Percentiles rank a stretch among this genome's conserved stretches.
Evolutionary conservation across 2,888 invertebrate species (phyloP).

Genomic region (Itoplectis maculator): DNA sequence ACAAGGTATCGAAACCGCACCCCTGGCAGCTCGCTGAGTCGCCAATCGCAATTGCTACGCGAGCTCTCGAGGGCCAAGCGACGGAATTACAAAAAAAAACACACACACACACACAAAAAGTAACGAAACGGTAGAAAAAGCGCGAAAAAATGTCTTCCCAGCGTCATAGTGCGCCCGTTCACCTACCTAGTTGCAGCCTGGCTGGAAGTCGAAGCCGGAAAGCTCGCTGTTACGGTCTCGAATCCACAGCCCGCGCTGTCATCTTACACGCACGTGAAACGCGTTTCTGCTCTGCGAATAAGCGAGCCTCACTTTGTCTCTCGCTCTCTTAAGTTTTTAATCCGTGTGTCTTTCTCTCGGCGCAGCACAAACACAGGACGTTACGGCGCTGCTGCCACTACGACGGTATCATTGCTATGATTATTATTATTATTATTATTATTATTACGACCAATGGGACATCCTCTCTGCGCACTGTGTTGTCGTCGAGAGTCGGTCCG

Average conservation of each 20-base stretch:
- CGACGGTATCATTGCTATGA: neutral
- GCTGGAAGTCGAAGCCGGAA: conserved; percentile 59
- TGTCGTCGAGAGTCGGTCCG: conserved; percentile 10
- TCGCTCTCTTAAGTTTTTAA: too few species aligned
- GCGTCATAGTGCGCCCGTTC: neutral
- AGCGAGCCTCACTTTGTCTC: conserved; percentile 39
- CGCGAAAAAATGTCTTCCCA: neutral
- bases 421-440: neutral
- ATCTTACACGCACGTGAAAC: conserved; percentile 56
- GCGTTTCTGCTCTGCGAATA: conserved; percentile 28
- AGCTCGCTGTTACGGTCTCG: conserved; percentile 61
- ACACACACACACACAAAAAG: neutral
- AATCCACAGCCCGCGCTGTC: conserved; percentile 54
- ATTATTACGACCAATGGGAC: neutral
- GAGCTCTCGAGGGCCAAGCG: neutral
- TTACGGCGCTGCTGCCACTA: neutral
- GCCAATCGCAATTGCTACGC: neutral
- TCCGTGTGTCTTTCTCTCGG: neutral
- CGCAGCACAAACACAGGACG: neutral
- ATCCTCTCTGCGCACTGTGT: conserved; percentile 49
- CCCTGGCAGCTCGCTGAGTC: conserved; percentile 39
- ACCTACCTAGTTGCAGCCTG: conserved; percentile 61
- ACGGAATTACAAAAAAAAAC: neutral
- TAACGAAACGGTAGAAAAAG: neutral
- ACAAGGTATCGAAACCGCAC: conserved; percentile 59